Conservation (phyloP, 2,888 invertebrate genomes). For the Amphipyra tragopoginis region DNA sequence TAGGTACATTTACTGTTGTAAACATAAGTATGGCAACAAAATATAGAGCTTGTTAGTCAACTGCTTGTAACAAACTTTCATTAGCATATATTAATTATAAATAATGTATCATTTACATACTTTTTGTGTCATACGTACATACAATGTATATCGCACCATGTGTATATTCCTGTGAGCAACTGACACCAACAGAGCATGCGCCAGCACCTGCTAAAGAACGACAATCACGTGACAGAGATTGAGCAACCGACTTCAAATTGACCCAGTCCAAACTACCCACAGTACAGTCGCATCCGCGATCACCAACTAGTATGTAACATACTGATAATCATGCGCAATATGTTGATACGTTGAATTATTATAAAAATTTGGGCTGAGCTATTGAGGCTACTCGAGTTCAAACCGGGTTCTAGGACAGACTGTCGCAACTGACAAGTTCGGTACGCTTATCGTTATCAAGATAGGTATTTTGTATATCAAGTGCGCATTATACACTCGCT, state of each 20-base stretch:
- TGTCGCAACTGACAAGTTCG: slow-evolving; percentile 82
- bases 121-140: neutral
- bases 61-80: neutral
- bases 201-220: slow-evolving; percentile 25
- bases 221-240: slow-evolving; percentile 24
- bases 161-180: neutral
- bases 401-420: slow-evolving; percentile 83
- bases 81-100: no score
- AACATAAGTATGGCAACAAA: neutral
- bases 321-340: slow-evolving; percentile 51
- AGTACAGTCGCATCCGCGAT: slow-evolving; percentile 35
- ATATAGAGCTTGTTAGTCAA: neutral
- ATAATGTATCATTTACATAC: no score
- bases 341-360: slow-evolving; percentile 65
- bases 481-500: slow-evolving; percentile 68
- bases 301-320: slow-evolving; percentile 26
- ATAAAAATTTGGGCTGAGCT: slow-evolving; percentile 71
- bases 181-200: neutral
- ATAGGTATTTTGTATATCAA: slow-evolving; percentile 73
- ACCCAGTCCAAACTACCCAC: slow-evolving; percentile 20
- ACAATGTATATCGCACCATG: neutral
- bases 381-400: slow-evolving; percentile 86
- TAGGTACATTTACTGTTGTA: neutral
- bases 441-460: slow-evolving; percentile 70
- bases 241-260: slow-evolving; percentile 27